phyloP scores from a whole-genome alignment of 2,888 invertebrate genomes.

The Plagiodera versicolora region DNA sequence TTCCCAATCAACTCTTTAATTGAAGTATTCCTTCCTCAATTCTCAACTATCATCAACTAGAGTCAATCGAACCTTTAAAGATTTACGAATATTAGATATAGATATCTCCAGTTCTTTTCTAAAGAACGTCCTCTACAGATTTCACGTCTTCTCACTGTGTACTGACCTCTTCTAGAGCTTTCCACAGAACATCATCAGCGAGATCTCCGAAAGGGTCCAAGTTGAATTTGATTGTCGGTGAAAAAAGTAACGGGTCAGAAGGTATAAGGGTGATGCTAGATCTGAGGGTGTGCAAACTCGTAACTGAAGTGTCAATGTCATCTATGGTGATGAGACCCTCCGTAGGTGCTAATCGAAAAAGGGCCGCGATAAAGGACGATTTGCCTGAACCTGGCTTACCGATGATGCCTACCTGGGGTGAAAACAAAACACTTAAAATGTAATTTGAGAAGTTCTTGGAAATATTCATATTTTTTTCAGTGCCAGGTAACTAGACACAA shows the following conservation, averaged over 20 bases:
- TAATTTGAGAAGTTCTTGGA: too few species aligned
- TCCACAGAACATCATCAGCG: slow-evolving; percentile 73
- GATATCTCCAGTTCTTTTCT: too few species aligned
- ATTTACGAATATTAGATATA: too few species aligned
- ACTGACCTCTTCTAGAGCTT: slow-evolving; percentile 66
- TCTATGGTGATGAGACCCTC: slow-evolving; percentile 78
- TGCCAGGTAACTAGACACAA: too few species aligned
- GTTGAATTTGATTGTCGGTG: slow-evolving; percentile 77
- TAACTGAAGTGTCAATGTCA: slow-evolving; percentile 66
- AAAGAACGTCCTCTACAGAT: too few species aligned
- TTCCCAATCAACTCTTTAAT: too few species aligned
- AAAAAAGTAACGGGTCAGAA: slow-evolving; percentile 86
- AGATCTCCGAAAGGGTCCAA: slow-evolving; percentile 79
- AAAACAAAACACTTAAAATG: neutral
- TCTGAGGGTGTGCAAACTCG: slow-evolving; percentile 77
- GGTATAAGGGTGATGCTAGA: slow-evolving; percentile 77
- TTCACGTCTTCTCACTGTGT: too few species aligned
- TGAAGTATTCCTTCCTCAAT: too few species aligned
- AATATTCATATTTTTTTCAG: too few species aligned
- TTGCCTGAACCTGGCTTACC: slow-evolving; percentile 60
- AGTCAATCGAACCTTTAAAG: too few species aligned
- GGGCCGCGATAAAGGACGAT: slow-evolving; percentile 76
- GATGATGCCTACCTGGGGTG: slow-evolving; percentile 48
- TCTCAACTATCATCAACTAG: too few species aligned
- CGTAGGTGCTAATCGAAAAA: slow-evolving; percentile 79